Conservation (phyloP, 2,888 invertebrate genomes). For the Mythimna vitellina region DNA sequence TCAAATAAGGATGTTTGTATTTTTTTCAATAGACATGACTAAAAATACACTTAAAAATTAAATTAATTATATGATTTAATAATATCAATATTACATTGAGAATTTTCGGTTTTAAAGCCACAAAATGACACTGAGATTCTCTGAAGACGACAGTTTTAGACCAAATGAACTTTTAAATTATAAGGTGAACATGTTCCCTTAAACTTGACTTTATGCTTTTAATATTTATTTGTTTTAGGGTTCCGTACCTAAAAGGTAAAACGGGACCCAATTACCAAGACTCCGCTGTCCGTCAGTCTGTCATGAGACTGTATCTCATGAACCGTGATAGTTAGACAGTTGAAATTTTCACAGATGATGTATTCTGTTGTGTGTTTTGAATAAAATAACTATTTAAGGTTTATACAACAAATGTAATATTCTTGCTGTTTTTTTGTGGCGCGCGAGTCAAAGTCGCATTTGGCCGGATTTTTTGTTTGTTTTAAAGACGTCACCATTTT, state of each 20-base stretch:
- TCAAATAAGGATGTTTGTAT: background rate
- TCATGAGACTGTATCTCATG: no score
- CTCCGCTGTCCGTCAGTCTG: no score
- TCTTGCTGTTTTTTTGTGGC: no score
- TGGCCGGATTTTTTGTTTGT: background rate
- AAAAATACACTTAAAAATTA: slow-evolving; percentile 7
- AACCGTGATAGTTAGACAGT: no score
- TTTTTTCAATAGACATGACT: slow-evolving; percentile 1
- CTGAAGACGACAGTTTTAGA: background rate
- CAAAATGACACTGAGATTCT: slow-evolving; percentile 49
- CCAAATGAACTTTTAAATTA: background rate
- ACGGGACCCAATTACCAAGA: no score
- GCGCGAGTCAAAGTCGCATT: no score
- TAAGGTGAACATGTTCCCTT: background rate
- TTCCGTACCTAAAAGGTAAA: no score
- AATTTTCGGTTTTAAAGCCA: slow-evolving; percentile 29
- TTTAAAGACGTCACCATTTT: background rate
- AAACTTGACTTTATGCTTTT: background rate
- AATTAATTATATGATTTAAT: slow-evolving; percentile 17
- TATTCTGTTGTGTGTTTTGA: no score
- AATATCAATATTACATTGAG: slow-evolving; percentile 25
- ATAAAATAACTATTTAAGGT: no score
- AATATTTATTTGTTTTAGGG: background rate
- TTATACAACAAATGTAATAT: no score
- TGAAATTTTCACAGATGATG: no score